These are phyloP conservation scores for Marasmarcha lunaedactyla DNA, from an alignment of 2,888 invertebrate species.

Conservation along the genomic window DNA sequence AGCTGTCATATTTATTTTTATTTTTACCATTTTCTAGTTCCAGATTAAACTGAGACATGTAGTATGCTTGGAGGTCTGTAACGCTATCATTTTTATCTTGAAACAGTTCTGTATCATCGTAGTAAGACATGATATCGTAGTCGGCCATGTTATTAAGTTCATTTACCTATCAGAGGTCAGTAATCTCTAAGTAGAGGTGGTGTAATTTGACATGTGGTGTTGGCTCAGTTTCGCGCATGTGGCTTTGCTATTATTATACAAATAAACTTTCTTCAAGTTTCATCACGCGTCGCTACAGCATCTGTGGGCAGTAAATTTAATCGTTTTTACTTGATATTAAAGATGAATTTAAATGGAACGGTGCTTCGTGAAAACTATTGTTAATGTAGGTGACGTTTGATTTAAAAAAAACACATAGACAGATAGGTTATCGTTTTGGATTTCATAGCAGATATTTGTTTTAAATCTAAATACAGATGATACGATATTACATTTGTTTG, in stretches of 20 bases:
- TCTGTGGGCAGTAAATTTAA: conserved; percentile 65
- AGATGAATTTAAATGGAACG: too few relatives aligned
- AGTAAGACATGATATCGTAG: conserved; percentile 49
- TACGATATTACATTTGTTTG: too few relatives aligned
- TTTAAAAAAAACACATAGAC: too few relatives aligned
- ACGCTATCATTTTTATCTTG: conserved; percentile 43
- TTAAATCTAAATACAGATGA: too few relatives aligned
- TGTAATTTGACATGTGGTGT: conserved; percentile 53
- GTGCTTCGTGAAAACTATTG: too few relatives aligned
- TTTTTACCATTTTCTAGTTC: conserved; percentile 53
- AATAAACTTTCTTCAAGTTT: conserved; percentile 60
- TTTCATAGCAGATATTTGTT: too few relatives aligned
- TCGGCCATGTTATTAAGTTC: conserved; percentile 56
- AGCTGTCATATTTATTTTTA: conserved; percentile 36
- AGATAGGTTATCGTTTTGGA: too few relatives aligned
- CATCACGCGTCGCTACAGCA: conserved; percentile 55
- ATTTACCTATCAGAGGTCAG: conserved; percentile 27
- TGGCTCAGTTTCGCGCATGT: conserved; percentile 46
- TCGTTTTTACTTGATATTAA: conserved; percentile 45
- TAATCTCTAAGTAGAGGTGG: conserved; percentile 26
- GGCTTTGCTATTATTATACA: conserved; percentile 67
- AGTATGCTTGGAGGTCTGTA: conserved; percentile 59
- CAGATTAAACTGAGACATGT: conserved; percentile 62
- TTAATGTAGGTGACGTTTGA: too few relatives aligned
- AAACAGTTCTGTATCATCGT: conserved; percentile 47